These are phyloP conservation scores for Procambarus virginalis DNA, from an alignment of 1,140 invertebrate genomes.

Conservation along the genomic window DNA sequence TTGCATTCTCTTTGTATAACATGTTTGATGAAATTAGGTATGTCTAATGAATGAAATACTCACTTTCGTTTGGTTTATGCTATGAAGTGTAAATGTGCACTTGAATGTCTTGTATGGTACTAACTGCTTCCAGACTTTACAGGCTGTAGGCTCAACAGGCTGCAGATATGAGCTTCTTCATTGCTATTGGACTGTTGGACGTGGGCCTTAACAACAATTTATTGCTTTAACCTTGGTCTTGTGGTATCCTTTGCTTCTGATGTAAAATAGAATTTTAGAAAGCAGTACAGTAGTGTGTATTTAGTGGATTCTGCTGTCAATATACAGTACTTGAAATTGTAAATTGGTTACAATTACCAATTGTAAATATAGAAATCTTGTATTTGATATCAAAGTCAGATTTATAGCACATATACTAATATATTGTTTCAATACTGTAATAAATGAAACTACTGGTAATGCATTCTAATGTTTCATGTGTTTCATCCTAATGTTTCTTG, in stretches of 20 bases:
- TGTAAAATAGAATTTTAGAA: neutral
- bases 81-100: neutral
- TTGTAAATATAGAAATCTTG: too few species aligned
- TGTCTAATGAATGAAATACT: neutral
- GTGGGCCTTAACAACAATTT: conserved; percentile 23
- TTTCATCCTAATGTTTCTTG: too few species aligned
- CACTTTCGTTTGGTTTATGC: neutral
- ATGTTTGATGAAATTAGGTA: too few species aligned
- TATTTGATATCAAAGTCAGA: too few species aligned
- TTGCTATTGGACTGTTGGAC: conserved; percentile 17
- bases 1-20: neutral
- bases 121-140: conserved; percentile 34
- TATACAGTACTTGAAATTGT: neutral
- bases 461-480: too few species aligned
- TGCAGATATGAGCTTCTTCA: conserved; percentile 26
- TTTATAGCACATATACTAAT: too few species aligned
- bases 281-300: neutral
- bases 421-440: too few species aligned
- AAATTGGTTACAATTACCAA: too few species aligned
- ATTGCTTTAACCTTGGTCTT: conserved; percentile 22
- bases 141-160: conserved; percentile 12
- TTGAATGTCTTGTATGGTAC: conserved; percentile 22
- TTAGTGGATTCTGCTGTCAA: neutral
- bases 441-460: too few species aligned
- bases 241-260: conserved; percentile 22